Evolutionary conservation across 2,113 vertebrate genomes (phyloP).

Genomic region (Pterocles gutturalis): DNA sequence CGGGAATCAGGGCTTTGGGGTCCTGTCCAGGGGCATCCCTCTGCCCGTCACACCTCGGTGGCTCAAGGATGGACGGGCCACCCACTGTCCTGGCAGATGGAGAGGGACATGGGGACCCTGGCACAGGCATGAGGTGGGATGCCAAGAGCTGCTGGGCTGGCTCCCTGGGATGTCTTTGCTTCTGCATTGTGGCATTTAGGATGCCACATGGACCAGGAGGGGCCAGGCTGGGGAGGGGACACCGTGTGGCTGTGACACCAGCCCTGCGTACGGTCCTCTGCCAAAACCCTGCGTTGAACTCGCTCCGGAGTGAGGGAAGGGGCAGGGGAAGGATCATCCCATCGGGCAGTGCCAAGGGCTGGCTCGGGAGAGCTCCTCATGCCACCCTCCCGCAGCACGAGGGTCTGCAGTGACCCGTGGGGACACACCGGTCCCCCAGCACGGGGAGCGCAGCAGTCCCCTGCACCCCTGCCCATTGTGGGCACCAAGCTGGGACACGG

Average conservation of each 20-base stretch:
- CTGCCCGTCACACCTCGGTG: fast-evolving
- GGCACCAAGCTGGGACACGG: not conserved
- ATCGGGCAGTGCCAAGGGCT: not conserved
- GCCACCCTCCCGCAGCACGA: fast-evolving
- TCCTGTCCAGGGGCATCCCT: not conserved
- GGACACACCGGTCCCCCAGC: not conserved
- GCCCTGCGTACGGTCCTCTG: fast-evolving
- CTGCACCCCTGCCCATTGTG: fast-evolving
- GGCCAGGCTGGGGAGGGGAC: not conserved
- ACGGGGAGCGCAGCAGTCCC: not conserved
- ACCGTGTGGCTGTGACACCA: not conserved
- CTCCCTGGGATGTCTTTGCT: not conserved
- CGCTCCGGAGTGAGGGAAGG: fast-evolving
- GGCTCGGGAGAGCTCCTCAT: not conserved
- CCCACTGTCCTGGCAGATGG: not conserved
- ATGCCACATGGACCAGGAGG: fast-evolving
- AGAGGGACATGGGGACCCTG: not conserved
- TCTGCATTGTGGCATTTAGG: fast-evolving
- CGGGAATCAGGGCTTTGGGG: not conserved
- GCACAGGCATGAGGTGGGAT: fast-evolving
- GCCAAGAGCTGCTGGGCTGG: not conserved
- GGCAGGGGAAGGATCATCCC: not conserved
- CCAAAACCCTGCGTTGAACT: not conserved
- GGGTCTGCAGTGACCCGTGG: fast-evolving
- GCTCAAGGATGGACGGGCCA: not conserved